These are phyloP conservation scores for Molanna angustata DNA, from an alignment of 2,888 invertebrate genomes.

Conservation along the genomic window DNA sequence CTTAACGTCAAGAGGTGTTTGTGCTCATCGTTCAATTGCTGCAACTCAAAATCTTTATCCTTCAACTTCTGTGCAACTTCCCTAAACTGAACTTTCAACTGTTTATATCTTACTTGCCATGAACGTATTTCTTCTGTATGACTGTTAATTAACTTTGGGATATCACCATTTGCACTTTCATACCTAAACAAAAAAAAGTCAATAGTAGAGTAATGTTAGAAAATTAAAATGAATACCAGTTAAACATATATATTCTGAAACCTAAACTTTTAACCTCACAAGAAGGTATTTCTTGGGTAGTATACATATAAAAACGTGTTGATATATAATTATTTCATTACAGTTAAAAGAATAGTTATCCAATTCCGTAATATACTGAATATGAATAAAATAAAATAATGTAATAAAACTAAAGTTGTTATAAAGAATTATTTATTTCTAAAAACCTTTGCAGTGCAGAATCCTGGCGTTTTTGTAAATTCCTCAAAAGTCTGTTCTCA, in stretches of 20 bases:
- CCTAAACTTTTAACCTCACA: no score
- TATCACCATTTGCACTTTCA: conserved; percentile 74
- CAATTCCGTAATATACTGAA: no score
- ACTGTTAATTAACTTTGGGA: conserved; percentile 71
- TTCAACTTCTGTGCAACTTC: conserved; percentile 64
- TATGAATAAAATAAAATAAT: no score
- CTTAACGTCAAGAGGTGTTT: conserved; percentile 67
- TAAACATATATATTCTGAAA: no score
- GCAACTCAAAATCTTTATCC: conserved; percentile 65
- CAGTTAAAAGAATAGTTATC: no score
- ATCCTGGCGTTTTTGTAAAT: conserved; percentile 77
- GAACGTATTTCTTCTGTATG: conserved; percentile 76
- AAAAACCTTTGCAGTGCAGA: conserved; percentile 68
- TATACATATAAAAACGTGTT: no score
- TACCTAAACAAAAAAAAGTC: conserved; percentile 47
- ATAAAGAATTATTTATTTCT: no score
- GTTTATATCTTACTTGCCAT: conserved; percentile 67
- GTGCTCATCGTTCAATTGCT: conserved; percentile 65
- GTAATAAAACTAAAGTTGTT: no score
- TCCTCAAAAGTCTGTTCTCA: conserved; percentile 73
- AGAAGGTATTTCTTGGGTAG: no score
- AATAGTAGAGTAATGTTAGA: neutral
- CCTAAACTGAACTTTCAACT: conserved; percentile 60
- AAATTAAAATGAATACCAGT: no score
- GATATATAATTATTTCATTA: no score